Percentiles rank a stretch among this genome's conserved stretches.
phyloP scores from a whole-genome alignment of 2,888 invertebrate species.

The Sipha maydis region DNA sequence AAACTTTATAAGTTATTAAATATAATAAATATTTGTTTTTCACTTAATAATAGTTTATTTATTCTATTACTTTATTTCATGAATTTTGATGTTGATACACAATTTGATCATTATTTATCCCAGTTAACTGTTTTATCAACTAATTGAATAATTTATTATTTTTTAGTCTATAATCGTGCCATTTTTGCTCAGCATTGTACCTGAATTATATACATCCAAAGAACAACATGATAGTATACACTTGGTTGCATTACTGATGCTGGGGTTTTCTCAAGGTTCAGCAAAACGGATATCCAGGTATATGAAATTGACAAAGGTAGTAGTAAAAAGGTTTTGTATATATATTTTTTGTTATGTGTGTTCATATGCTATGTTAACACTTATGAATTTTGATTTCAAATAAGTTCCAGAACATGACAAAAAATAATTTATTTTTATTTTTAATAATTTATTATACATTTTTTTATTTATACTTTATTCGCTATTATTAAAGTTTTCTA shows the following conservation, averaged over 20 bases:
- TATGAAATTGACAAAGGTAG: background rate
- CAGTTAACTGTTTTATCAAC: background rate
- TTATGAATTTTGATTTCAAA: slow-evolving; percentile 10
- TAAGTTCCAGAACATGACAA: background rate
- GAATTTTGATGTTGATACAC: no score
- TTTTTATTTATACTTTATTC: background rate
- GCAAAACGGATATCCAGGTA: slow-evolving; percentile 34
- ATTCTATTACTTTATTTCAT: no score
- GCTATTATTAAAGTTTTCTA: background rate
- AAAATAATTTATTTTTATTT: background rate
- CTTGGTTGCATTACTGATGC: slow-evolving; percentile 25
- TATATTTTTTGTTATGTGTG: slow-evolving; percentile 52
- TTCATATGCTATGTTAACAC: slow-evolving; percentile 39
- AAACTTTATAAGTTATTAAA: no score
- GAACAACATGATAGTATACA: slow-evolving; percentile 47
- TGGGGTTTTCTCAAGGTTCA: slow-evolving; percentile 35
- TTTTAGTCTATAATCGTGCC: slow-evolving; percentile 47
- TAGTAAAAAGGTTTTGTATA: slow-evolving; percentile 44
- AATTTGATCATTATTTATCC: no score
- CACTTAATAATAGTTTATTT: no score
- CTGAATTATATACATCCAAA: slow-evolving; percentile 34
- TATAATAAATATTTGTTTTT: no score
- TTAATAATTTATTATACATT: background rate
- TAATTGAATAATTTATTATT: background rate
- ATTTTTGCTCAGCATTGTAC: slow-evolving; percentile 31